Conservation (phyloP, 2,113 vertebrate species). For the Edolisoma coerulescens region DNA sequence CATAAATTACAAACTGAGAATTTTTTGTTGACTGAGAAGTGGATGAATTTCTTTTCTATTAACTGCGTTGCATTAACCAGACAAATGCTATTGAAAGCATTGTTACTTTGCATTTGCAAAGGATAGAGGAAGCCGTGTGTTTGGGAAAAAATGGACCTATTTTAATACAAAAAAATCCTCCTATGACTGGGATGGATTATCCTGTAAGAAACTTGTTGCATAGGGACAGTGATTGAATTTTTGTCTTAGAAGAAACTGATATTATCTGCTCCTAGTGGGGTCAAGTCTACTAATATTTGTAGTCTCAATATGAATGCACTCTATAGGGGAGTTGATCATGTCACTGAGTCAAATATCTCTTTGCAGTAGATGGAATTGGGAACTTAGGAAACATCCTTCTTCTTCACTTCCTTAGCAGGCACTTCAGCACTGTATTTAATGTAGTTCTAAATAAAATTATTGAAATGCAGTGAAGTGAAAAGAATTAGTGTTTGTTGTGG, state of each 20-base stretch:
- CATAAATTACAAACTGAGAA: background rate
- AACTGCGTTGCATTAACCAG: background rate
- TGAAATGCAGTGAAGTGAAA: background rate
- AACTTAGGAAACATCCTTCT: background rate
- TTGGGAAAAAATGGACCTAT: background rate
- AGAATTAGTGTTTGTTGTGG: background rate
- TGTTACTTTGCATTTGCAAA: background rate
- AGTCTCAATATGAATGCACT: background rate
- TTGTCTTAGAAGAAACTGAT: background rate
- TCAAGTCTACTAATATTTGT: background rate
- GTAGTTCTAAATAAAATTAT: background rate
- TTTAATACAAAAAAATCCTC: background rate
- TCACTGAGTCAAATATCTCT: background rate
- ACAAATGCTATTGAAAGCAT: background rate
- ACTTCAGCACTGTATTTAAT: background rate
- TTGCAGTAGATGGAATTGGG: background rate
- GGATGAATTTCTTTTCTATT: background rate
- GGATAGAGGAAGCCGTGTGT: background rate
- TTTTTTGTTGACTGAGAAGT: background rate
- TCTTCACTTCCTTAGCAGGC: background rate
- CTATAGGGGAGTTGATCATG: background rate
- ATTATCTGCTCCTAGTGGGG: background rate
- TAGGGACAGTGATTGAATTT: background rate
- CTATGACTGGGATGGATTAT: background rate
- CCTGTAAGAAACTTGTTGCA: background rate